phyloP scores from a whole-genome alignment of 2,113 vertebrate species.

The Zapornia atra region DNA sequence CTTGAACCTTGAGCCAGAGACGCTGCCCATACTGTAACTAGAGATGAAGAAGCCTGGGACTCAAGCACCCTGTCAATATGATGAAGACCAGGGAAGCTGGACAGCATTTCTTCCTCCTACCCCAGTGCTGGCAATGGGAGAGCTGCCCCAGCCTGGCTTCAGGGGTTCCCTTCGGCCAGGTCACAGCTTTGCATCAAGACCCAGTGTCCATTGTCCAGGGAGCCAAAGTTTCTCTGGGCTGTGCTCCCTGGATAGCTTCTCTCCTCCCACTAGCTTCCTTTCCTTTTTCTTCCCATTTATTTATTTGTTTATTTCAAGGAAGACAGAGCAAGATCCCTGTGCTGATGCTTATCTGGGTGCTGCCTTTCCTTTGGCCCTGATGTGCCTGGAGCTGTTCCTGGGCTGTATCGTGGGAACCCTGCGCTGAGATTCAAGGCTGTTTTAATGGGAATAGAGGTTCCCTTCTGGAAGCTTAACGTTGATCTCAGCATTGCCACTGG shows the following conservation, averaged over 20 bases:
- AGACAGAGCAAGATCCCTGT: background rate
- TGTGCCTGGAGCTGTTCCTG: background rate
- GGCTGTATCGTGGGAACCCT: background rate
- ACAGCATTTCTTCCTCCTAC: background rate
- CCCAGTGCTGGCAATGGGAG: accelerated
- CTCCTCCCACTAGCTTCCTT: background rate
- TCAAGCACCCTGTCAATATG: background rate
- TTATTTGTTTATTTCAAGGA: background rate
- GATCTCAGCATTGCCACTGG: slow-evolving; percentile 17
- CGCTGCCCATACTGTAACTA: accelerated
- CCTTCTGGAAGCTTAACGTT: background rate
- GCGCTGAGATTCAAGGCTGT: background rate
- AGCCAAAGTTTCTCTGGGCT: background rate
- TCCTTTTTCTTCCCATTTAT: accelerated
- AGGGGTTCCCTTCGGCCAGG: background rate
- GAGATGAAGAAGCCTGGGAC: background rate
- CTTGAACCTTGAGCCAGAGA: background rate
- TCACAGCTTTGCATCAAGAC: background rate
- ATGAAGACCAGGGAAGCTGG: background rate
- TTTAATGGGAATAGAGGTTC: background rate
- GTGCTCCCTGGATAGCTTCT: background rate
- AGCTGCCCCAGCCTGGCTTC: background rate
- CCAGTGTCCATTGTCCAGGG: slow-evolving; percentile 38
- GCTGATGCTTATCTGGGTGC: background rate
- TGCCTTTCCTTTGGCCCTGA: slow-evolving; percentile 8